These are phyloP conservation scores for Trisateles emortualis DNA, from an alignment of 2,888 invertebrate species.

Conservation along the genomic window DNA sequence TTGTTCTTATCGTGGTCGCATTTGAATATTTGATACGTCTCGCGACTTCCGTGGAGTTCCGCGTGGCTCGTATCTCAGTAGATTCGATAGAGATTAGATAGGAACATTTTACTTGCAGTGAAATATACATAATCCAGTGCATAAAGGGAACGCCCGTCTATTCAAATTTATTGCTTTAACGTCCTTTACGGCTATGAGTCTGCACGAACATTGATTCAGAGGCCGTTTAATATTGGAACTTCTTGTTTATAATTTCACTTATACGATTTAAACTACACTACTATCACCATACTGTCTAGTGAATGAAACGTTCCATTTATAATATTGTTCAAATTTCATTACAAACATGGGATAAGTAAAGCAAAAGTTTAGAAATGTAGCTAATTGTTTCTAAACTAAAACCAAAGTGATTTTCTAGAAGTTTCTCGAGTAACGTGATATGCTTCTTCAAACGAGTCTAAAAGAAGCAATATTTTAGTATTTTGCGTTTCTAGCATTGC, in stretches of 20 bases:
- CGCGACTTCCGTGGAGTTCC: slow-evolving; percentile 56
- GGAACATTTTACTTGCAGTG: slow-evolving; percentile 42
- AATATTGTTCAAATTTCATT: too few species aligned
- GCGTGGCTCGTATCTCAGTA: slow-evolving; percentile 45
- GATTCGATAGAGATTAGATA: slow-evolving; percentile 53
- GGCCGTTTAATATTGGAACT: slow-evolving; percentile 1
- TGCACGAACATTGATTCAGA: slow-evolving; percentile 36
- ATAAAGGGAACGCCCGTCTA: slow-evolving; percentile 48
- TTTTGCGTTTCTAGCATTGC: too few species aligned
- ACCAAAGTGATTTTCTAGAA: too few species aligned
- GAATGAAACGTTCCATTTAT: too few species aligned
- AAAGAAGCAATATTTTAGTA: too few species aligned
- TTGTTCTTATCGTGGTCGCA: slow-evolving; percentile 57
- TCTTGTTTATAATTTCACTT: slow-evolving; percentile 2
- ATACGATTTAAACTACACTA: too few species aligned
- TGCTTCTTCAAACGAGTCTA: too few species aligned
- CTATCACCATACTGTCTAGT: too few species aligned
- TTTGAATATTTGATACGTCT: slow-evolving; percentile 62
- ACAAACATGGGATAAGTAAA: too few species aligned
- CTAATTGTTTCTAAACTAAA: too few species aligned
- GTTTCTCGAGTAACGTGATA: too few species aligned
- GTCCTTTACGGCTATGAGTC: slow-evolving; percentile 34
- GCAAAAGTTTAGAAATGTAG: too few species aligned
- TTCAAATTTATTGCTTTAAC: slow-evolving; percentile 45
- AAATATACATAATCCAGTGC: slow-evolving; percentile 48